A percentile compares a stretch with the other conserved stretches of the same genome.
Conservation (phyloP, 2,797 vertebrate species). For the Bradypodion pumilum region DNA sequence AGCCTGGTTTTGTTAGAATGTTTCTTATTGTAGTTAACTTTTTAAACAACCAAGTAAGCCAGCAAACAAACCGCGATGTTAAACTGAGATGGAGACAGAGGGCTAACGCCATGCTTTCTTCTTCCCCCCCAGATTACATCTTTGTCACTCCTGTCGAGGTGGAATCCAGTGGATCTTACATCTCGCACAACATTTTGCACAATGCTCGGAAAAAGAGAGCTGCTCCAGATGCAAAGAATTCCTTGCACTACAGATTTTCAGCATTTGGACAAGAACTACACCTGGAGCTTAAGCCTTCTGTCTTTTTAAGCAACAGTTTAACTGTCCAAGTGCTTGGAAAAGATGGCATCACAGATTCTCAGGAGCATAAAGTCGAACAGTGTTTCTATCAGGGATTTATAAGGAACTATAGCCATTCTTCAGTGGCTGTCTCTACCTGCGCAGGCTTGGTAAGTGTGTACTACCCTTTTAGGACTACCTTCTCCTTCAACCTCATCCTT, state of each 20-base stretch:
- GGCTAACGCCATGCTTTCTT: conserved; percentile 46
- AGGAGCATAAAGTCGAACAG: conserved; percentile 73
- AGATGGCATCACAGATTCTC: conserved; percentile 78
- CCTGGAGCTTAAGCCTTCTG: conserved; percentile 87
- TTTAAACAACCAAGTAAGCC: neutral
- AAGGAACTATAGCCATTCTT: conserved; percentile 87
- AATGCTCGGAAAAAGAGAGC: conserved; percentile 84
- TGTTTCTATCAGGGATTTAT: conserved; percentile 98
- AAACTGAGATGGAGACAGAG: conserved; percentile 58
- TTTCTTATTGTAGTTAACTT: neutral
- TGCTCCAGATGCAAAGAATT: conserved; percentile 70
- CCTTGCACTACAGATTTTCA: conserved; percentile 89
- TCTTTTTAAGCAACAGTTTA: conserved; percentile 87
- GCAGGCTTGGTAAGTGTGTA: conserved; percentile 90
- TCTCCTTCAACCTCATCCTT: too few species aligned
- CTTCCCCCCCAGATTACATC: conserved; percentile 84
- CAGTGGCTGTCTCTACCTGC: conserved; percentile 91
- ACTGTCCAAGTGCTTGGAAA: conserved; percentile 86
- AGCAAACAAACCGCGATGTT: neutral
- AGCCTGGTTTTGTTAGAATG: neutral
- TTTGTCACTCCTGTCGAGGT: conserved; percentile 93
- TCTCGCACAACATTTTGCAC: conserved; percentile 87
- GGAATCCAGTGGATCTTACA: conserved; percentile 83
- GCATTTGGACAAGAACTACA: conserved; percentile 93
- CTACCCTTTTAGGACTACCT: neutral